A percentile compares a stretch with the other conserved stretches of the same genome.
Evolutionary conservation across 2,113 vertebrate species (phyloP).

Genomic region (Seriola rivoliana): DNA sequence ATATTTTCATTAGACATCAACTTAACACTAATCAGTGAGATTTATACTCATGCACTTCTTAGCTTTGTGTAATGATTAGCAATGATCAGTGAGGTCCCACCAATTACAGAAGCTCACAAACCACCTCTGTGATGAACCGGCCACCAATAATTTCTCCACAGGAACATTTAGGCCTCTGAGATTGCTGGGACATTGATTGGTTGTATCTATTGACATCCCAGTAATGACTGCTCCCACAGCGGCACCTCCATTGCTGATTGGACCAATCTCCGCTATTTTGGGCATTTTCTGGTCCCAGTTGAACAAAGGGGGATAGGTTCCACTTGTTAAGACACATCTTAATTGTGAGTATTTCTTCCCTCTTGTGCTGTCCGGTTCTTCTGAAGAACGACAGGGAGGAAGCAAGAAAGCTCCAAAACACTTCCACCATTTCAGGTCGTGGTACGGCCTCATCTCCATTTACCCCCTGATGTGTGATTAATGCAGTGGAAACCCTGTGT

Average conservation of each 20-base stretch:
- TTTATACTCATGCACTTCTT: neutral
- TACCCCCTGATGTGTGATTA: neutral
- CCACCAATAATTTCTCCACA: neutral
- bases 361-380: constrained; percentile 38
- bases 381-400: constrained; percentile 63
- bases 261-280: accelerated
- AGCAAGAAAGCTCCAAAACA: constrained; percentile 34
- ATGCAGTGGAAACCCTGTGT: neutral
- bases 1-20: neutral
- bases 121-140: neutral
- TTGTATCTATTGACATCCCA: accelerated
- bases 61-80: neutral
- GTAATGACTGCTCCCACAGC: neutral
- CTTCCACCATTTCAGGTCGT: constrained; percentile 51
- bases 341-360: constrained; percentile 36
- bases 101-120: constrained; percentile 61
- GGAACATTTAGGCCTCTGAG: neutral
- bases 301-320: constrained; percentile 54
- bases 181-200: accelerated
- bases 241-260: neutral
- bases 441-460: neutral
- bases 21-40: neutral
- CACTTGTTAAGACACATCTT: neutral
- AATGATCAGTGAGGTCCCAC: accelerated
- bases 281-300: neutral